Conservation (phyloP, 2,113 vertebrate species). For the Dipodomys spectabilis region DNA sequence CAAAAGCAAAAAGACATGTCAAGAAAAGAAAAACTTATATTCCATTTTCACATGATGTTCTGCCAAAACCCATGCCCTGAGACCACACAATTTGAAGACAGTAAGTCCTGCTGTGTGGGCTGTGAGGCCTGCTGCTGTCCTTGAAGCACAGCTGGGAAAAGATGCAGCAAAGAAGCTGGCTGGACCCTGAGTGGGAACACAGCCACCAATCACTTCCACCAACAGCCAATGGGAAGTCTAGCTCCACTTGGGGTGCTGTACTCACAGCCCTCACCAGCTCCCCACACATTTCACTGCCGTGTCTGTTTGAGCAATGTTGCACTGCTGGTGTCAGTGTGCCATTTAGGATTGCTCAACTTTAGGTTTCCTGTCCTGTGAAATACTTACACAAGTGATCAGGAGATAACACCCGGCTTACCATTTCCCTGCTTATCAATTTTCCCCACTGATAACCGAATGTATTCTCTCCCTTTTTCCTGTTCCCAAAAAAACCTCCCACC, state of each 20-base stretch:
- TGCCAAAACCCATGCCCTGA: slow-evolving; percentile 44
- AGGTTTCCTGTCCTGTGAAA: slow-evolving; percentile 59
- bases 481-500: not conserved
- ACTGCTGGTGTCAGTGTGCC: not conserved
- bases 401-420: not conserved
- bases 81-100: slow-evolving; percentile 32
- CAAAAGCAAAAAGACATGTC: not conserved
- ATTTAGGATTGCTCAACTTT: slow-evolving; percentile 27
- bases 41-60: slow-evolving; percentile 56
- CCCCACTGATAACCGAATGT: slow-evolving; percentile 2
- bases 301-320: slow-evolving; percentile 31
- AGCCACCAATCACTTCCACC: not conserved
- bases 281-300: not conserved
- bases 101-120: not conserved
- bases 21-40: slow-evolving; percentile 39
- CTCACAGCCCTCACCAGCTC: not conserved
- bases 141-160: not conserved
- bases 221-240: not conserved
- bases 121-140: not conserved
- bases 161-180: not conserved
- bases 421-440: slow-evolving; percentile 31
- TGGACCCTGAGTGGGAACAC: not conserved
- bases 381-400: slow-evolving; percentile 14
- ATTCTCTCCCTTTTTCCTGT: slow-evolving; percentile 14
- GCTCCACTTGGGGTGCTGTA: not conserved